Evolutionary conservation across 2,888 invertebrate genomes (phyloP), one percentile per base, ranked within the genome.

Genomic region (Scaptomyza polygonia): DNA sequence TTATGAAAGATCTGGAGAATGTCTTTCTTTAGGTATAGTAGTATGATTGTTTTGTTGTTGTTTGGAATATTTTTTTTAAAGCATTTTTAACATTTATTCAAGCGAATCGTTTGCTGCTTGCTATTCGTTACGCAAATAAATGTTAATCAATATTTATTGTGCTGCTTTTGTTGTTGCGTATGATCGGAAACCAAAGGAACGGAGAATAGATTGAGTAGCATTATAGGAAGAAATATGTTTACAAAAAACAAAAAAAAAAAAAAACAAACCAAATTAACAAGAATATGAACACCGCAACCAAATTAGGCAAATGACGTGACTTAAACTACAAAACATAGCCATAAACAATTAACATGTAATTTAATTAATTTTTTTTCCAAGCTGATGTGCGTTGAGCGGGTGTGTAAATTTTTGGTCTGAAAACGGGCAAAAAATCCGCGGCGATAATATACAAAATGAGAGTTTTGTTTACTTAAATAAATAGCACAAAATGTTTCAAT

Each of bases 81-180:
- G 82, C 86, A 88, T 89, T 82, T 82, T 80, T 75, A 81, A 84
- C 88, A 90, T 78, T 80, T 80, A 73, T 67, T 81, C 71, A 72
- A 76, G 69, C 84, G 72, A 45, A 84, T 75, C 72, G 58, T 54
- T 44, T 54, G 65, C 68, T 66, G 47, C 44, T 51, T 66, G 44
- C 44, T 54, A 21, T 21, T 40, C 48, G 66, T 62, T 59, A 42
- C 32, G 44, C 59, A 70, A 75, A 70, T 62, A 68, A 77, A 69
- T 77, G 70, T 76, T 44, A 59, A 45, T 68, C 55, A 81, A 85
- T 85, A 88, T 84, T 88, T 88, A 86, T 84, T 89, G 88, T 89
- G 86, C 88, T 88, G 88, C 81, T 76, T 72, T 71, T 61, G 56
- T 64, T 52, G 72, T 77, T 68, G 77, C 61, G 67, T 57, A 66